Evolutionary conservation across 2,797 vertebrate species (phyloP).

Genomic region (Mus caroli): DNA sequence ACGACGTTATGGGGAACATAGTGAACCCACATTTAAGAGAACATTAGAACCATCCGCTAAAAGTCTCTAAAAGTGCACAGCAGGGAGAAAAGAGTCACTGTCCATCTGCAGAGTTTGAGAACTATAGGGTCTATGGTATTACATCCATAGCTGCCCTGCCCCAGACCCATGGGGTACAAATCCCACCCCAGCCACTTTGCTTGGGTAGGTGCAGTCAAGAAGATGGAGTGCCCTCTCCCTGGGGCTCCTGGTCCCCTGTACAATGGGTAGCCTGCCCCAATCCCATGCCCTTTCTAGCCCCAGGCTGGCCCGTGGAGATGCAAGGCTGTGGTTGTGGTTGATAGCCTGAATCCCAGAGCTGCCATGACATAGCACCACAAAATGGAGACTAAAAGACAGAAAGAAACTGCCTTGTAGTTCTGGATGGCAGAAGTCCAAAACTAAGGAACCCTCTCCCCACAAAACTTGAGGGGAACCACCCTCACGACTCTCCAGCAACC

Average conservation of each 20-base stretch:
- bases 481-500: neutral
- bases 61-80: neutral
- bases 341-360: neutral
- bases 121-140: neutral
- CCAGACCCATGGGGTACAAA: neutral
- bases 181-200: too few relatives aligned
- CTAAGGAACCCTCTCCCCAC: neutral
- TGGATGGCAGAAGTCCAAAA: fast-evolving
- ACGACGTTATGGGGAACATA: neutral
- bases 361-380: neutral
- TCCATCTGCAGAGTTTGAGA: neutral
- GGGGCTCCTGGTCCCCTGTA: neutral
- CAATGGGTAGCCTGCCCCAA: neutral
- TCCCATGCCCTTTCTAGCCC: neutral
- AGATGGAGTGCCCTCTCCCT: neutral
- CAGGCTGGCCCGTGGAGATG: fast-evolving
- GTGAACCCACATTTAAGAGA: neutral
- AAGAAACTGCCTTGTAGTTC: neutral
- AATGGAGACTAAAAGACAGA: neutral
- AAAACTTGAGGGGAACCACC: neutral
- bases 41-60: too few relatives aligned
- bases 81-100: neutral
- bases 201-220: neutral
- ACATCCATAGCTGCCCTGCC: neutral
- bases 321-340: too few relatives aligned